Percentiles rank a stretch among this genome's conserved stretches.
Evolutionary conservation across 2,888 invertebrate species (phyloP).

Genomic region (Nasonovia ribisnigri): DNA sequence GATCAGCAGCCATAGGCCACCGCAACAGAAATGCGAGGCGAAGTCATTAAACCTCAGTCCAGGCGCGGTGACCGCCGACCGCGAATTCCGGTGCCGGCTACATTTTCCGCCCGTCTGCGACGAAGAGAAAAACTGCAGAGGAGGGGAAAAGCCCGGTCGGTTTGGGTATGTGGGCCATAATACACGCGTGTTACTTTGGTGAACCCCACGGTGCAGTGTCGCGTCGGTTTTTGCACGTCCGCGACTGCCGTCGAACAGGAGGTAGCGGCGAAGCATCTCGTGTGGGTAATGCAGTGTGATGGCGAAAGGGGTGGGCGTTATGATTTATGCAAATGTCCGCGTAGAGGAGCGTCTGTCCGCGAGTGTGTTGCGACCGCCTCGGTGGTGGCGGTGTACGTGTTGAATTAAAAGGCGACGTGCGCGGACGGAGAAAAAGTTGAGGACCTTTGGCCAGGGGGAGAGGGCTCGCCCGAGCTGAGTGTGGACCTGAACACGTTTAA

Average conservation of each 20-base stretch:
- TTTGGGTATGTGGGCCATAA: neutral
- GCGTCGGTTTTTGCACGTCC: neutral
- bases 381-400: conserved; percentile 17
- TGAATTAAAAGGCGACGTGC: conserved; percentile 7
- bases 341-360: neutral
- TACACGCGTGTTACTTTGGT: neutral
- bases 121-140: neutral
- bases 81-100: neutral
- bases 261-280: too few species aligned
- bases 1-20: neutral
- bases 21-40: neutral
- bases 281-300: neutral
- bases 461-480: neutral
- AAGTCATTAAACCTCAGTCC: conserved; percentile 12
- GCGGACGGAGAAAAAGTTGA: neutral
- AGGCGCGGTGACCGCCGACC: neutral
- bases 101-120: neutral
- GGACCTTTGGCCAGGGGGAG: neutral
- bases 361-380: neutral
- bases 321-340: conserved; percentile 54
- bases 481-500: conserved; percentile 3
- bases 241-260: neutral
- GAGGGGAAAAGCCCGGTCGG: neutral
- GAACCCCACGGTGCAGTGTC: neutral
- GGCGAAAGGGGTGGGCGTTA: neutral